Conservation (phyloP, 2,113 vertebrate species). For the Chelonoidis abingdonii region DNA sequence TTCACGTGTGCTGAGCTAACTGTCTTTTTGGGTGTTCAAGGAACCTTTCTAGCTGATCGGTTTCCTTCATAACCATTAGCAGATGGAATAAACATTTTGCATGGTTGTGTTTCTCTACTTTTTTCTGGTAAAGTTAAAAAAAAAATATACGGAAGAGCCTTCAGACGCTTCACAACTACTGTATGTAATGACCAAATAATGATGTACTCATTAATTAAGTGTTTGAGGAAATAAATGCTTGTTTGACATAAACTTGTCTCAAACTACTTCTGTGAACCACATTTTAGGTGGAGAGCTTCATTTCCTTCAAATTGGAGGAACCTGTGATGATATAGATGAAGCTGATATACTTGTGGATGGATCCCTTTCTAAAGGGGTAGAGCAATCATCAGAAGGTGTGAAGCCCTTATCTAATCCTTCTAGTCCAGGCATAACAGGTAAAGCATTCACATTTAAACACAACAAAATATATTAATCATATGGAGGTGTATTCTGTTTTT, state of each 20-base stretch:
- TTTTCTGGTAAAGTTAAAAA: neutral
- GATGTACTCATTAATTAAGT: neutral
- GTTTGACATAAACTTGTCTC: neutral
- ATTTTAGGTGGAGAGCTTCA: constrained; percentile 97
- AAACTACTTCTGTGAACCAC: neutral
- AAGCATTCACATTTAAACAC: neutral
- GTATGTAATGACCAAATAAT: neutral
- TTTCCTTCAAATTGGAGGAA: constrained; percentile 99
- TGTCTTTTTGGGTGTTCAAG: too few species aligned
- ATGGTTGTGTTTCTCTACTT: neutral
- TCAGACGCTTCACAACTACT: neutral
- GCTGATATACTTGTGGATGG: constrained; percentile 98
- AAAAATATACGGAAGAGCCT: neutral
- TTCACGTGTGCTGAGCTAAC: too few species aligned
- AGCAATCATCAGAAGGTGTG: constrained; percentile 91
- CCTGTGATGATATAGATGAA: constrained; percentile 96
- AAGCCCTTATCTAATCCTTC: constrained; percentile 96
- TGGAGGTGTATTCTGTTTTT: neutral
- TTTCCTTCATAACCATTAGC: neutral
- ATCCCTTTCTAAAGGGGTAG: constrained; percentile 93
- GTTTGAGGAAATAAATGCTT: neutral
- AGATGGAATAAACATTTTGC: neutral
- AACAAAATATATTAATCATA: neutral
- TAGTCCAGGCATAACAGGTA: constrained; percentile 97
- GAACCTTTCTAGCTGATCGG: neutral